These are phyloP conservation scores for Phaethon lepturus DNA, from an alignment of 2,113 vertebrate species.

Conservation along the genomic window DNA sequence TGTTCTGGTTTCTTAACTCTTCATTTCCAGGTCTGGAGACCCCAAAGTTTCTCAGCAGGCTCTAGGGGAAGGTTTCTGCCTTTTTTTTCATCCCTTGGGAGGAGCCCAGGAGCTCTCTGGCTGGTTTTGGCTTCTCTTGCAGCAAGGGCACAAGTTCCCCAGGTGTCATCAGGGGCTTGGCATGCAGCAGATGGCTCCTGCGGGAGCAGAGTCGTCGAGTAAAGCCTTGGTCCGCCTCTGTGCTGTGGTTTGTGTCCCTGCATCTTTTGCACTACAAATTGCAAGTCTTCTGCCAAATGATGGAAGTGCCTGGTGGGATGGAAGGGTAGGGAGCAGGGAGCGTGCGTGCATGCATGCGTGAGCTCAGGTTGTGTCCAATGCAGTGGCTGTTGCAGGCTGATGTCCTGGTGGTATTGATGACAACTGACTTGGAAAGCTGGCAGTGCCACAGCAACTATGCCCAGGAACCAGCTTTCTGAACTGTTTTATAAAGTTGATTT, in stretches of 20 bases:
- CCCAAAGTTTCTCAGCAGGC: background rate
- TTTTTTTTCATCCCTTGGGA: background rate
- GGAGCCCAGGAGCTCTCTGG: background rate
- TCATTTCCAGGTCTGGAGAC: background rate
- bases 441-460: background rate
- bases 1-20: background rate
- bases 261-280: background rate
- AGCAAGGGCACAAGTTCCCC: background rate
- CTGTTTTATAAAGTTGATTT: background rate
- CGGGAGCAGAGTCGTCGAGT: background rate
- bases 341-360: rapidly evolving
- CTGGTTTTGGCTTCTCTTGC: background rate
- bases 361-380: rapidly evolving
- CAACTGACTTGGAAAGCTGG: background rate
- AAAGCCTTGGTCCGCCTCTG: background rate
- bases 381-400: background rate
- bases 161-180: background rate
- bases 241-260: background rate
- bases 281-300: background rate
- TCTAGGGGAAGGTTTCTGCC: background rate
- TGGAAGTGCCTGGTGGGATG: background rate
- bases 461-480: background rate
- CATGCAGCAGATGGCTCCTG: background rate
- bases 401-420: background rate
- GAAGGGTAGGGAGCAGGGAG: background rate